Percentiles rank a stretch among this genome's conserved stretches.
These are phyloP conservation scores for Australoheros scitulus DNA, from an alignment of 2,113 vertebrate genomes.

Conservation along the genomic window DNA sequence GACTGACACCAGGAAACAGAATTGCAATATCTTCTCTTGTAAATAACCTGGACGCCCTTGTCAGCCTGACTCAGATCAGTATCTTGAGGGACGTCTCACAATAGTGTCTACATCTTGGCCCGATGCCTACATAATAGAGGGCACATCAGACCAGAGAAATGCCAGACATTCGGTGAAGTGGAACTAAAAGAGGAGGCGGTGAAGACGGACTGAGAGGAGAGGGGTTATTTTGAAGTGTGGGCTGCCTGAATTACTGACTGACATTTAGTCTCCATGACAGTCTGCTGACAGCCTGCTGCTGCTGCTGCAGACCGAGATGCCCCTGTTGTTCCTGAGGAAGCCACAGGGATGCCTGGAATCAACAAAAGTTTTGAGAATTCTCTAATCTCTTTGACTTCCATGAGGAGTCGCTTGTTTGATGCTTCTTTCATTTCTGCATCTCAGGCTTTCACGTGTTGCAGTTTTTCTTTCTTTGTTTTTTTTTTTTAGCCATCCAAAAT, in stretches of 20 bases:
- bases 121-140: slow-evolving; percentile 51
- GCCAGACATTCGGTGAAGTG: slow-evolving; percentile 41
- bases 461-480: not conserved
- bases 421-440: not conserved
- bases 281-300: slow-evolving; percentile 68
- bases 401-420: not conserved
- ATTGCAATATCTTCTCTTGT: slow-evolving; percentile 58
- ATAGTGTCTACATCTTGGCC: slow-evolving; percentile 39
- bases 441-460: not conserved
- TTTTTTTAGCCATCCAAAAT: not conserved
- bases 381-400: slow-evolving; percentile 2
- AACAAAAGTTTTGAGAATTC: slow-evolving; percentile 8
- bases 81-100: slow-evolving; percentile 55
- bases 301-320: slow-evolving; percentile 59
- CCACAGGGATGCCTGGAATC: slow-evolving; percentile 33
- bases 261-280: slow-evolving; percentile 62
- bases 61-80: slow-evolving; percentile 55
- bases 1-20: slow-evolving; percentile 46
- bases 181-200: slow-evolving; percentile 47
- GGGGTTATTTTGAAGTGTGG: slow-evolving; percentile 49
- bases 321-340: slow-evolving; percentile 29
- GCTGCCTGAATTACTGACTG: slow-evolving; percentile 49
- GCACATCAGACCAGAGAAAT: slow-evolving; percentile 47
- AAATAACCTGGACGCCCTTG: slow-evolving; percentile 60
- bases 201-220: slow-evolving; percentile 37